Conservation (phyloP, 2,113 vertebrate genomes). For the Crotophaga sulcirostris region DNA sequence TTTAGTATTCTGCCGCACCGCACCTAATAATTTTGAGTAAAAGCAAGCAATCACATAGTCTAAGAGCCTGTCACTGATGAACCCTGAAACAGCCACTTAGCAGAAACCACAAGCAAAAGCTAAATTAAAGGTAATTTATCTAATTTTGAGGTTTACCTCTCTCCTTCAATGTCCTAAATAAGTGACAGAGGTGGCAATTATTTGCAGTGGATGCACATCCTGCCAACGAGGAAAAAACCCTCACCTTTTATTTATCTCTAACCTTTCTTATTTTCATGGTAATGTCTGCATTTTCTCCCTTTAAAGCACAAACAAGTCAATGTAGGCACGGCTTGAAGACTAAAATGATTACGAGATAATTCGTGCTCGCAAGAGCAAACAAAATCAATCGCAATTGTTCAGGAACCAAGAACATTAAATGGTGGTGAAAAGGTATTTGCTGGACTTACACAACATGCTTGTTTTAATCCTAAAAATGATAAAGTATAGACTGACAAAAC, state of each 20-base stretch:
- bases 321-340: slow-evolving; percentile 46
- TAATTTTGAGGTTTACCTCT: background rate
- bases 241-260: background rate
- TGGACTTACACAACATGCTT: background rate
- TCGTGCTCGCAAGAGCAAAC: slow-evolving; percentile 67
- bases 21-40: background rate
- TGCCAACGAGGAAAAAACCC: background rate
- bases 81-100: background rate
- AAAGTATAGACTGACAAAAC: background rate
- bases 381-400: slow-evolving; percentile 73
- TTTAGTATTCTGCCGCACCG: background rate
- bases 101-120: background rate
- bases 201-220: background rate
- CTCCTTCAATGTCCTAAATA: background rate
- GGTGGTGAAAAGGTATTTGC: slow-evolving; percentile 6
- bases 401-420: slow-evolving; percentile 12
- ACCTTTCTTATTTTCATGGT: slow-evolving; percentile 16
- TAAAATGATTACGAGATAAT: slow-evolving; percentile 65
- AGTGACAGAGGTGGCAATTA: background rate
- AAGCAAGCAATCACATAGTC: background rate
- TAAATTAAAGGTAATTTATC: background rate
- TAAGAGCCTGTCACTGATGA: background rate
- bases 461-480: background rate
- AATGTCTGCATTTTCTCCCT: slow-evolving; percentile 29
- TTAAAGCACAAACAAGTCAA: slow-evolving; percentile 41